Percentiles rank a stretch among this genome's conserved stretches.
phyloP scores from a whole-genome alignment of 2,888 invertebrate species.

The Craniophora ligustri region DNA sequence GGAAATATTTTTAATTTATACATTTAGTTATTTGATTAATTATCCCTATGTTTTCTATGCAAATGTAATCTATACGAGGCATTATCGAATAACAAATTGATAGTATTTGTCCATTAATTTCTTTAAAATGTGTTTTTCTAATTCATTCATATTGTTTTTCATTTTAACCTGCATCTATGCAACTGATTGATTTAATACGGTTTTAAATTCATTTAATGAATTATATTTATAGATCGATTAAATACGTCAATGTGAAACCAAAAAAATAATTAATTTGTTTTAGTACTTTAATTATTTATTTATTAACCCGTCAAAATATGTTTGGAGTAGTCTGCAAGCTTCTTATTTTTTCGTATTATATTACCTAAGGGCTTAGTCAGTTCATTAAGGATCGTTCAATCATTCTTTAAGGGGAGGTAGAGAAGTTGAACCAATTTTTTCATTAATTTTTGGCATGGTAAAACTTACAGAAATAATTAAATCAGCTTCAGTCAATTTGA shows the following conservation, averaged over 20 bases:
- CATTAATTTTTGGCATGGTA: conserved; percentile 24
- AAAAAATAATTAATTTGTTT: no score
- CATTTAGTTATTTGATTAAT: neutral
- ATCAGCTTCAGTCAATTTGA: conserved; percentile 14
- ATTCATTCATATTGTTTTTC: no score
- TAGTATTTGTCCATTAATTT: no score
- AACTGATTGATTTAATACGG: no score
- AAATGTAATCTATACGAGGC: no score
- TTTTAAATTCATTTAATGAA: no score
- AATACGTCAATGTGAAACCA: no score
- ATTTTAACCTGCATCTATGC: no score
- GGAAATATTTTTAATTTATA: neutral
- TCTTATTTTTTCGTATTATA: conserved; percentile 69
- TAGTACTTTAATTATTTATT: conserved; percentile 1
- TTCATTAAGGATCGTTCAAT: conserved; percentile 82
- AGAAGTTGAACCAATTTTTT: conserved; percentile 39
- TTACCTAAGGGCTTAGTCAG: conserved; percentile 77
- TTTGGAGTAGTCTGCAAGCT: conserved; percentile 58
- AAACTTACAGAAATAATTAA: conserved; percentile 13
- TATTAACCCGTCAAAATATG: neutral
- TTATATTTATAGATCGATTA: no score
- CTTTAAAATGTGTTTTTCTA: no score
- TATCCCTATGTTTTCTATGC: neutral
- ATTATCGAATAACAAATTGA: no score
- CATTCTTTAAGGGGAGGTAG: conserved; percentile 71